Evolutionary conservation across 2,797 vertebrate species (phyloP).

Genomic region (Enteromius trimaculatus): DNA sequence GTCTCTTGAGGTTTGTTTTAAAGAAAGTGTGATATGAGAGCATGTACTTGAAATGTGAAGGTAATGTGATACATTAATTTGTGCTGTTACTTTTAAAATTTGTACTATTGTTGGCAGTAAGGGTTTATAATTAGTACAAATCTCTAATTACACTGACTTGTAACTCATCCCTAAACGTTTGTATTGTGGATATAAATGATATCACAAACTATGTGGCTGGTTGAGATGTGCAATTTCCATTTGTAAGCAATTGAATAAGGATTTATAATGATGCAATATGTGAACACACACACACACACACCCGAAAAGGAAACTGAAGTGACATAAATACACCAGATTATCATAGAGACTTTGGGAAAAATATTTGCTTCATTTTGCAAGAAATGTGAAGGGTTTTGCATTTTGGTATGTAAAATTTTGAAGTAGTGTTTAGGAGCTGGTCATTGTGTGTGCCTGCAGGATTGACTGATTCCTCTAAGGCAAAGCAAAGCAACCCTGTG

Average conservation of each 20-base stretch:
- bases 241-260: background rate
- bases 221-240: background rate
- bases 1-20: slow-evolving; percentile 71
- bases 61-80: background rate
- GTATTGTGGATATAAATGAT: background rate
- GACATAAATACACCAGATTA: too few species aligned
- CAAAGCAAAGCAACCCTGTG: slow-evolving; percentile 55
- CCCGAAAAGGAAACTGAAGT: too few species aligned
- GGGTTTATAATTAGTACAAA: background rate
- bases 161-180: background rate
- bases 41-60: slow-evolving; percentile 50
- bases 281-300: too few species aligned
- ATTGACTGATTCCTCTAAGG: slow-evolving; percentile 54
- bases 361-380: background rate
- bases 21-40: slow-evolving; percentile 56
- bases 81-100: background rate
- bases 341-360: too few species aligned
- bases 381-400: background rate
- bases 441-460: background rate
- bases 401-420: too few species aligned
- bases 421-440: background rate
- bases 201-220: background rate
- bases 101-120: background rate
- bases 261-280: background rate
- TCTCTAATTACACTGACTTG: background rate